Percentiles rank a stretch among this genome's conserved stretches.
These are phyloP conservation scores for Pseudomugil tenellus DNA, from an alignment of 2,797 vertebrate species.

Conservation along the genomic window DNA sequence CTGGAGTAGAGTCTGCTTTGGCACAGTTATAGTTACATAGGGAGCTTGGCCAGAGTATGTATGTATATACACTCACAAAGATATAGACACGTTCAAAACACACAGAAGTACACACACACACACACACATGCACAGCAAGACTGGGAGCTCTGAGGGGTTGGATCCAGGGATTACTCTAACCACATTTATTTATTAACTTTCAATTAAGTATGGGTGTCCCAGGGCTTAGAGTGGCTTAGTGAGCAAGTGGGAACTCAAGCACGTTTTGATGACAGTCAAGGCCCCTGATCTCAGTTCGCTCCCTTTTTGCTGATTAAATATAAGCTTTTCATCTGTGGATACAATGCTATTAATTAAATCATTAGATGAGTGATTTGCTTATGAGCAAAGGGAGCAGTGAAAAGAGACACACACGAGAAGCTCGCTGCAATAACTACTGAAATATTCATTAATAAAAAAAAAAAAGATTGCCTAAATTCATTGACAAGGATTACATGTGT, in stretches of 20 bases:
- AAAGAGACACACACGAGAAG: constrained; percentile 73
- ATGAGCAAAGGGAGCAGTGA: constrained; percentile 78
- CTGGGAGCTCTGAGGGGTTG: constrained; percentile 64
- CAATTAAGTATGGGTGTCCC: constrained; percentile 82
- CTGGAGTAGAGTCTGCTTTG: constrained; percentile 78
- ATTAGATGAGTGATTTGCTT: constrained; percentile 83
- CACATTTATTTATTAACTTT: constrained; percentile 85
- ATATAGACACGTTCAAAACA: constrained; percentile 24
- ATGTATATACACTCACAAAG: constrained; percentile 15
- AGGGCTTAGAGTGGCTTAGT: constrained; percentile 75
- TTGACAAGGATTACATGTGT: constrained; percentile 87
- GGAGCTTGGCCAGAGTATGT: constrained; percentile 62
- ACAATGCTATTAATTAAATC: constrained; percentile 89
- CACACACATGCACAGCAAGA: constrained; percentile 34
- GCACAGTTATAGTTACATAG: constrained; percentile 72
- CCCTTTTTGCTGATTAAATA: constrained; percentile 85
- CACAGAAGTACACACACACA: constrained; percentile 32
- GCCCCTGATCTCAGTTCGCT: constrained; percentile 79
- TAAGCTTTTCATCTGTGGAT: constrained; percentile 84
- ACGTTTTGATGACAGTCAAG: constrained; percentile 79
- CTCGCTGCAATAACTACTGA: constrained; percentile 83
- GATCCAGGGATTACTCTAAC: constrained; percentile 80
- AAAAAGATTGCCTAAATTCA: constrained; percentile 81
- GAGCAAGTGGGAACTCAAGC: constrained; percentile 75
- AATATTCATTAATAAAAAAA: constrained; percentile 84